These are phyloP conservation scores for Drosophila hydei DNA, from an alignment of 1,140 invertebrate species.

Conservation along the genomic window DNA sequence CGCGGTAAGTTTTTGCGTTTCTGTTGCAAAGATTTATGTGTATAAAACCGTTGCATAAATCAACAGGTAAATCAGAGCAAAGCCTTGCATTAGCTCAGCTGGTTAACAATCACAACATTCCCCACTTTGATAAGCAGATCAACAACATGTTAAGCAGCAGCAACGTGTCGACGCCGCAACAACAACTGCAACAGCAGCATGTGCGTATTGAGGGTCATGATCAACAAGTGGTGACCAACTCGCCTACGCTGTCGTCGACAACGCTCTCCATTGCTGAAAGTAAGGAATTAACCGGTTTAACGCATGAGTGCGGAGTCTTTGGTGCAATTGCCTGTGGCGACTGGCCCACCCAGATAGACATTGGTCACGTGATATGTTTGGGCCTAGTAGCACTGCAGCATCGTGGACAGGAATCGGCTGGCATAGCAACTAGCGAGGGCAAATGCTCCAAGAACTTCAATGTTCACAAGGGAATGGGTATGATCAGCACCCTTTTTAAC, in stretches of 20 bases:
- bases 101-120: constrained; percentile 24
- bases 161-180: constrained; percentile 42
- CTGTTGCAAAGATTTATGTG: constrained; percentile 55
- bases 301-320: constrained; percentile 97
- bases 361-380: constrained; percentile 92
- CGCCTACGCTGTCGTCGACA: constrained; percentile 29
- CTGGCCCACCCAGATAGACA: constrained; percentile 90
- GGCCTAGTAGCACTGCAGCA: constrained; percentile 98
- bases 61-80: constrained; percentile 70
- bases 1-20: constrained; percentile 47
- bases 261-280: constrained; percentile 56
- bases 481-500: constrained; percentile 96
- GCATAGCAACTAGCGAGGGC: constrained; percentile 97
- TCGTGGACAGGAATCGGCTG: constrained; percentile 98
- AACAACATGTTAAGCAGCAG: constrained; percentile 60
- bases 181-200: constrained; percentile 39
- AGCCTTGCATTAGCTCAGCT: constrained; percentile 31
- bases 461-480: constrained; percentile 96
- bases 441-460: constrained; percentile 90
- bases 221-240: constrained; percentile 61
- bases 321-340: constrained; percentile 95
- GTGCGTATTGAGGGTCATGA: constrained; percentile 45
- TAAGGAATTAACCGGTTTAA: constrained; percentile 87
- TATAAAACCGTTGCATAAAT: constrained; percentile 78
- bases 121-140: constrained; percentile 20